Conservation (phyloP, 2,888 invertebrate species). For the Physocephala rufipes region DNA sequence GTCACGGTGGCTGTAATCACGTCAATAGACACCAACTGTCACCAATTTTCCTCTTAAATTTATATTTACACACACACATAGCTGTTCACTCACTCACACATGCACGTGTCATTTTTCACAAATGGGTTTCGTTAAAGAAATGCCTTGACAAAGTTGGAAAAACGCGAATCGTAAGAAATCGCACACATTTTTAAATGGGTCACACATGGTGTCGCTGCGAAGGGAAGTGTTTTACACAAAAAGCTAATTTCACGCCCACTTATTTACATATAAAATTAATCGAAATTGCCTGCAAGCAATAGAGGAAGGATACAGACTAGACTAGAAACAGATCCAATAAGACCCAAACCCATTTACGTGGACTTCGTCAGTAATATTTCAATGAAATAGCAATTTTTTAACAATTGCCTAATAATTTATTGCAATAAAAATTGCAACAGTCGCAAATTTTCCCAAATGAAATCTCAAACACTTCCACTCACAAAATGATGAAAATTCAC, state of each 20-base stretch:
- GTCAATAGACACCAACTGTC: slow-evolving; percentile 64
- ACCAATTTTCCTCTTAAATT: slow-evolving; percentile 50
- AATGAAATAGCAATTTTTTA: slow-evolving; percentile 62
- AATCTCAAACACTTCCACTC: too few species aligned
- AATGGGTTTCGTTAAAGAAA: background rate
- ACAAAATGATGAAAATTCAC: too few species aligned
- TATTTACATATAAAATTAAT: slow-evolving; percentile 48
- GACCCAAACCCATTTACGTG: too few species aligned
- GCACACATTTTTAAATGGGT: slow-evolving; percentile 58
- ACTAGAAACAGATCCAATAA: slow-evolving; percentile 38
- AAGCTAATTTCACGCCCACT: slow-evolving; percentile 61
- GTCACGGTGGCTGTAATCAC: slow-evolving; percentile 62
- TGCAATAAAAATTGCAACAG: too few species aligned
- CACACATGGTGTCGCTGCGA: background rate
- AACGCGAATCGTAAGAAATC: slow-evolving; percentile 59
- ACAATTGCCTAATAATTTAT: slow-evolving; percentile 41
- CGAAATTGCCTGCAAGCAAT: slow-evolving; percentile 5
- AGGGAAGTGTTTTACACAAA: slow-evolving; percentile 21
- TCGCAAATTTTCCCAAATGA: too few species aligned
- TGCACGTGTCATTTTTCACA: too few species aligned
- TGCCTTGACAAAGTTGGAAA: slow-evolving; percentile 39
- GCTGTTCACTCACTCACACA: too few species aligned
- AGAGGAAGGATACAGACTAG: background rate
- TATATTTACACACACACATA: background rate
- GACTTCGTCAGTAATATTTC: slow-evolving; percentile 51